Conservation (phyloP, 1,140 invertebrate species). For the Archivesica marissinica region DNA sequence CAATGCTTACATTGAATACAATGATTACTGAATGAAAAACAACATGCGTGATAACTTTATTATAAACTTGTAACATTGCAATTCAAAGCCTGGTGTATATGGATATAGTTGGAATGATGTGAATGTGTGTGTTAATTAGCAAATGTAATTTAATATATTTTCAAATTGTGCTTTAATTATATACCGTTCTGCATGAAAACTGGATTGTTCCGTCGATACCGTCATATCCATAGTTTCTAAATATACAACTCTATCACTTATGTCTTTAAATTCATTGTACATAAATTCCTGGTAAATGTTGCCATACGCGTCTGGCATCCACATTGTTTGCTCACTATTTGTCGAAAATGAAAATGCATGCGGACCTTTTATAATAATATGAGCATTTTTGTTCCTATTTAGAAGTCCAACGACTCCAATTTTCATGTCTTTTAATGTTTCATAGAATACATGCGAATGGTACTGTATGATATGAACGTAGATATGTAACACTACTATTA, state of each 20-base stretch:
- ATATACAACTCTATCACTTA: constrained; percentile 35
- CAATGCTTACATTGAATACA: no score
- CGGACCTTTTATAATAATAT: constrained; percentile 43
- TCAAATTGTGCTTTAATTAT: neutral
- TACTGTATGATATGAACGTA: constrained; percentile 33
- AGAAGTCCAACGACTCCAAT: neutral
- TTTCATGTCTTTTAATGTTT: constrained; percentile 27
- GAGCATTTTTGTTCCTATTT: neutral
- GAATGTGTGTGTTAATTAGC: no score
- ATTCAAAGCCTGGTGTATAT: no score
- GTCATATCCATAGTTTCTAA: constrained; percentile 47
- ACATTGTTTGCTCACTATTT: constrained; percentile 26
- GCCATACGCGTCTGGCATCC: constrained; percentile 50
- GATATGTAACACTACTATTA: constrained; percentile 24
- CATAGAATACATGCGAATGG: constrained; percentile 44
- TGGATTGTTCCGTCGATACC: constrained; percentile 31
- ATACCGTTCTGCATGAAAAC: constrained; percentile 31
- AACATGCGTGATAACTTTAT: no score
- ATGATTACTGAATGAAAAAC: no score
- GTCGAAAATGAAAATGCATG: constrained; percentile 49
- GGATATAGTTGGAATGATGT: no score
- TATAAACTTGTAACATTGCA: no score
- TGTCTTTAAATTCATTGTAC: constrained; percentile 22
- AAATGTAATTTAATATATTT: constrained; percentile 14
- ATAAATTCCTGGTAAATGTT: constrained; percentile 27